phyloP scores from a whole-genome alignment of 2,888 invertebrate species.

The Cheilosia soror region DNA sequence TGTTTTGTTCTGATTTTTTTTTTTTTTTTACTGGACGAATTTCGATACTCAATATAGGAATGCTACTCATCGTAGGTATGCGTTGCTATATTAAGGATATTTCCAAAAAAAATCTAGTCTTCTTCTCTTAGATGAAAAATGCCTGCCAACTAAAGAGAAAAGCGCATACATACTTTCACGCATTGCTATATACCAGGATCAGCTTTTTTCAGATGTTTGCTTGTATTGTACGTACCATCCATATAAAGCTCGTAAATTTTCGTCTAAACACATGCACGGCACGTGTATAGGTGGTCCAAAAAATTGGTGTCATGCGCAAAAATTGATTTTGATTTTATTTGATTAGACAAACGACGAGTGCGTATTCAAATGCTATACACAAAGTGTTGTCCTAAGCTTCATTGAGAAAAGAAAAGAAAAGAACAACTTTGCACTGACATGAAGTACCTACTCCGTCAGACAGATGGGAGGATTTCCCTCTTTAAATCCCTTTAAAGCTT shows the following conservation, averaged over 20 bases:
- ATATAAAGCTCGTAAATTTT: conserved; percentile 34
- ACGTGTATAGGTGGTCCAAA: conserved; percentile 8
- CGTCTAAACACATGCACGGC: conserved; percentile 13
- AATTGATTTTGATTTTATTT: conserved; percentile 27
- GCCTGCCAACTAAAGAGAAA: neutral
- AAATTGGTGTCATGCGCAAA: conserved; percentile 55
- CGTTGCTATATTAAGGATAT: neutral
- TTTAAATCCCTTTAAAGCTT: neutral
- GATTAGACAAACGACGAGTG: conserved; percentile 25
- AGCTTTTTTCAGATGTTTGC: neutral
- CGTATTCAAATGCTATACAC: conserved; percentile 4
- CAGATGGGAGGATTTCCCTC: neutral
- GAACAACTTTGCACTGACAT: neutral
- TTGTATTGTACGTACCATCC: conserved; percentile 9
- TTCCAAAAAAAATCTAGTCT: neutral
- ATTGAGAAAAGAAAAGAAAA: neutral
- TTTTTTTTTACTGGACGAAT: neutral
- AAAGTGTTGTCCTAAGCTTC: neutral
- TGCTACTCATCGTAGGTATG: neutral
- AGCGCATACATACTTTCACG: neutral
- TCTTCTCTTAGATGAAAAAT: neutral
- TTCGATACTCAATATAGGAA: neutral
- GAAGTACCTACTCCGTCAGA: neutral
- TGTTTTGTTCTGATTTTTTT: neutral
- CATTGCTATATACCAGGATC: conserved; percentile 19